Percentiles rank a stretch among this genome's conserved stretches.
Conservation (phyloP, 2,113 vertebrate genomes). For the Carassius carassius region DNA sequence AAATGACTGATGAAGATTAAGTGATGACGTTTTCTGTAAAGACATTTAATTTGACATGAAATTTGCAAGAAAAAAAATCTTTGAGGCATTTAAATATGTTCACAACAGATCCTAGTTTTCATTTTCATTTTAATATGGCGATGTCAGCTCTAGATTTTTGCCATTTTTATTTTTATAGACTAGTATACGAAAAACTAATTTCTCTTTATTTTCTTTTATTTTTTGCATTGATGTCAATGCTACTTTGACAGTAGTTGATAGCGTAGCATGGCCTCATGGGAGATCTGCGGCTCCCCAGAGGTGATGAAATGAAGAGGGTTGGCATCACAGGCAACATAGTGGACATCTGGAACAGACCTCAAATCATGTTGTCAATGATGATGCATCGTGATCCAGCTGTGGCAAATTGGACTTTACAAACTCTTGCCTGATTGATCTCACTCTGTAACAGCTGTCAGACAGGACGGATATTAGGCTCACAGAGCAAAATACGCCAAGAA, state of each 20-base stretch:
- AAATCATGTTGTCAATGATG: conserved; percentile 77
- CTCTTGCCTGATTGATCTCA: conserved; percentile 70
- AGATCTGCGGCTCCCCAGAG: conserved; percentile 3
- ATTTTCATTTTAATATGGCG: neutral
- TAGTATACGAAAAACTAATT: neutral
- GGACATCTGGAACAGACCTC: conserved; percentile 64
- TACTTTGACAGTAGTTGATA: neutral
- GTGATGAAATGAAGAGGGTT: conserved; percentile 56
- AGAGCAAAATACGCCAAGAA: neutral
- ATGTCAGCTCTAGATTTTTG: neutral
- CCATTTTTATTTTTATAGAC: neutral
- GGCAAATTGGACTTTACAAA: conserved; percentile 72
- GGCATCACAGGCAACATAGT: conserved; percentile 39
- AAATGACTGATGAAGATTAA: no score
- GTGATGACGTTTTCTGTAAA: no score
- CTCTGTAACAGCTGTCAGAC: conserved; percentile 44
- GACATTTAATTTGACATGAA: no score
- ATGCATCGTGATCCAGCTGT: conserved; percentile 69
- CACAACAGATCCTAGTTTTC: no score
- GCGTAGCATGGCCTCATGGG: neutral
- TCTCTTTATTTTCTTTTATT: neutral
- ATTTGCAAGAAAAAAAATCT: no score
- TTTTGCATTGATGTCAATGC: neutral
- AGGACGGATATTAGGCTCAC: no score
- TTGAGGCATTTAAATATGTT: no score